Evolutionary conservation across 2,888 invertebrate genomes (phyloP), one percentile per base, ranked within the genome.

Genomic region (Drosophila macrospina): DNA sequence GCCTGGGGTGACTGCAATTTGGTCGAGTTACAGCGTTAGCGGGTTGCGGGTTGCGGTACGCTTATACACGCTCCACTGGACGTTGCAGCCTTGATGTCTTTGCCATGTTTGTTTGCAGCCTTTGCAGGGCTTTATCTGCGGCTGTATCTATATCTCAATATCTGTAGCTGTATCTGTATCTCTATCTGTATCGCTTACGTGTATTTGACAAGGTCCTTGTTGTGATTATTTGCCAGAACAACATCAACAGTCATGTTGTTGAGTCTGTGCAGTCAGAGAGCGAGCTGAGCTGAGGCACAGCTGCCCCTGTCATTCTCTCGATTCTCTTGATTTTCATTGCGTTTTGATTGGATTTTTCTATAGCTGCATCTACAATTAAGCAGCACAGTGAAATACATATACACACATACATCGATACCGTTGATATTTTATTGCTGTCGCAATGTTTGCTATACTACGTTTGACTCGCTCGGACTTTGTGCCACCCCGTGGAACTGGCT

Each of bases 391-490:
- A 36, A 20, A 20, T 20, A 16, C 52, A 39, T 52, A 39, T 26
- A 28, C 11, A n/a, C n/a, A n/a, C n/a, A n/a, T n/a, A n/a, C n/a
- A n/a, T n/a, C n/a, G n/a, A n/a, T n/a, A n/a, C n/a, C n/a, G n/a
- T n/a, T n/a, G 73, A 74, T 83, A 83, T 88, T 82, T 84, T 84
- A 83, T 83, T 84, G 80, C 80, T 74, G 80, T 84, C 85, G 86
- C 87, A 88, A 88, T 85, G 76, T 85, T 86, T 88, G 84, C 79
- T 88, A 76, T 86, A 86, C 79, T 88, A 76, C 83, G 84, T 88
- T 79, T 84, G 68, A 62, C 69, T 72, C 72, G 41, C 75, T 72
- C 71, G 69, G 67, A 60, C 37, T 13, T 45, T 65, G 39, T 72
- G 44, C 73, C 73, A 74, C 74, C 74, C 74, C 60, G 11, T 30